Conservation (phyloP, 1,140 invertebrate genomes). For the Lordiphosa collinella region DNA sequence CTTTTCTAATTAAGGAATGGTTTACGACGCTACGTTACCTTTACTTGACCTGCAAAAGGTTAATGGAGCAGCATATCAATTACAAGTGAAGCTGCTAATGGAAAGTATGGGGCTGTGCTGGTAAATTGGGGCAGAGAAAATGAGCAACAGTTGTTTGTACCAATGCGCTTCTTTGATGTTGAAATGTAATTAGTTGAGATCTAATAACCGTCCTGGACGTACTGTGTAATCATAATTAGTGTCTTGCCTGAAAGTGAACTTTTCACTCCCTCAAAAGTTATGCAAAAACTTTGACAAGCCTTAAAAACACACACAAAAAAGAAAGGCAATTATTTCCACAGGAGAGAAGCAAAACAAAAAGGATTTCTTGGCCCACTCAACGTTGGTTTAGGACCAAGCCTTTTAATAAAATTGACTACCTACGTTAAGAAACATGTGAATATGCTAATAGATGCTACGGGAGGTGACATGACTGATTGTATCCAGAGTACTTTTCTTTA, state of each 20-base stretch:
- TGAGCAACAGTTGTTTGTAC: constrained; percentile 9
- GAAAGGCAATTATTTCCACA: not conserved
- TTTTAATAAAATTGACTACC: constrained; percentile 2
- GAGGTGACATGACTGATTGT: too few relatives aligned
- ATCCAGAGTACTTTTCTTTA: too few relatives aligned
- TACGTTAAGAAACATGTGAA: too few relatives aligned
- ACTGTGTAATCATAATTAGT: constrained; percentile 30
- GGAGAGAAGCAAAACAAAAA: not conserved
- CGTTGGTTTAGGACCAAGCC: not conserved
- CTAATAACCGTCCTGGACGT: constrained; percentile 26
- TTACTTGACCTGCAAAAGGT: too few relatives aligned
- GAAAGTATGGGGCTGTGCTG: not conserved
- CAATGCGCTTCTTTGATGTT: not conserved
- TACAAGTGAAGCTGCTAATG: not conserved
- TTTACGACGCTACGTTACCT: not conserved
- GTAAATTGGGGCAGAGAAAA: too few relatives aligned
- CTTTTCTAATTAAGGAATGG: constrained; percentile 29
- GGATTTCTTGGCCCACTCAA: not conserved
- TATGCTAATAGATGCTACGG: too few relatives aligned
- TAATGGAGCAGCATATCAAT: constrained; percentile 6
- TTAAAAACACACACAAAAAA: not conserved
- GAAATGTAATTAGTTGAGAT: constrained; percentile 33
- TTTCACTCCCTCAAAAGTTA: constrained; percentile 1
- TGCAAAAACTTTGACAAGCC: constrained; percentile 8
- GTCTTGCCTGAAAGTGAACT: constrained; percentile 3